Percentiles rank a stretch among this genome's conserved stretches.
Conservation (phyloP, 2,888 invertebrate genomes). For the Hipparchia semele region DNA sequence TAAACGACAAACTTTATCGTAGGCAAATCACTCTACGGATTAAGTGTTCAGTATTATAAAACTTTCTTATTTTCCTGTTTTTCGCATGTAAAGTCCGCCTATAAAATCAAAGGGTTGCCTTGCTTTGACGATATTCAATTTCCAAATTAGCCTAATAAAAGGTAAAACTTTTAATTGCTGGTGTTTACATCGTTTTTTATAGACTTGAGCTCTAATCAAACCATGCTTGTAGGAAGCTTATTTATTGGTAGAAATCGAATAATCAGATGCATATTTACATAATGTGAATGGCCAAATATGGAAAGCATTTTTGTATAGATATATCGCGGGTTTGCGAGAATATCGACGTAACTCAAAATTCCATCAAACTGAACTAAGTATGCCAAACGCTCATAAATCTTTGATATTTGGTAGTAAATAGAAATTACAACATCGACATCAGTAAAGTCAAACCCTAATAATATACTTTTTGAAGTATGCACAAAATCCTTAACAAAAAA, state of each 20-base stretch:
- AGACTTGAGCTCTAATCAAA: slow-evolving; percentile 13
- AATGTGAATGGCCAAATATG: no score
- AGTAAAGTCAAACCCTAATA: no score
- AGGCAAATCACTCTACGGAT: slow-evolving; percentile 7
- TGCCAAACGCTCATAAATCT: no score
- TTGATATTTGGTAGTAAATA: no score
- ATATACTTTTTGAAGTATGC: no score
- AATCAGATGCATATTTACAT: no score
- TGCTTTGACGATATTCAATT: slow-evolving; percentile 21
- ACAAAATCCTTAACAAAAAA: no score
- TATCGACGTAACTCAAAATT: no score
- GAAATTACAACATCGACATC: no score
- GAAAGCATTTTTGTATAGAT: no score
- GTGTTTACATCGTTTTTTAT: slow-evolving; percentile 25
- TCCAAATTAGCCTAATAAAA: slow-evolving; percentile 31
- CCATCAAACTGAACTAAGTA: no score
- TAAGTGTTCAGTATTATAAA: slow-evolving; percentile 11
- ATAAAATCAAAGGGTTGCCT: slow-evolving; percentile 26
- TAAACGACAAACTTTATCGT: slow-evolving; percentile 15
- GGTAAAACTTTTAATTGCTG: slow-evolving; percentile 35
- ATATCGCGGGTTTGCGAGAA: no score
- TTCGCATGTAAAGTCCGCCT: slow-evolving; percentile 18
- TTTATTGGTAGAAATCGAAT: background rate
- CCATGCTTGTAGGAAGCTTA: background rate
- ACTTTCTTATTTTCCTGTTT: slow-evolving; percentile 16